Base-by-base conservation (phyloP, 37 sponge, comb jelly and placozoan genomes). In the Spongilla lacustris region DNA sequence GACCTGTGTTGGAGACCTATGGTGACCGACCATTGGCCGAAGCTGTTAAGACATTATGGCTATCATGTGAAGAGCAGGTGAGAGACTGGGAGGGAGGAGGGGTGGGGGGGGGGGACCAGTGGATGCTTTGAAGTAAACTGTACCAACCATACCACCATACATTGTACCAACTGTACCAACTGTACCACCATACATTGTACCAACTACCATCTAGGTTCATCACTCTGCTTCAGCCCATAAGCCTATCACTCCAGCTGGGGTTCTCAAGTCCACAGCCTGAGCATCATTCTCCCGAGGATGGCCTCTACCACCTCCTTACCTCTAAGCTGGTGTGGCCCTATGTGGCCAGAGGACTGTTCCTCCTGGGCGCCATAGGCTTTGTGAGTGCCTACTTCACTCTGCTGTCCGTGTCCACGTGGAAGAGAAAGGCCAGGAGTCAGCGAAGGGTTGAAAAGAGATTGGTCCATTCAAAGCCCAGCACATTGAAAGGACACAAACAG, bases 11-110 rank as follows among this genome's bases (percentile, higher is more conserved):
- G 95, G 95, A 69, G 90, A 22, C 74, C 85, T 36, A 94, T 94
- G 95, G 89, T 88, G 26, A 91, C 89, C 66, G 81, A 83, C 13
- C 92, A 94, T 81, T 94, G 95, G 95, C 95, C 95, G 14, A 69
- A 34, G 33, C 80, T 94, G 11, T 82, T 94, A 23, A 25, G 50
- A 19, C 70, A 74, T 34, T 81, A 74, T 66, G 84, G 81, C 50
- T 82, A 68, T 68, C 22, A 37, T 0, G 80, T 76, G 25, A 75
- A 68, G n/a, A 81, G 77, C 48, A 67, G 83, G 86, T 94, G 17
- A 41, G 27, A 31, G 3, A 22, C 8, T 32, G 34, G 58, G 21
- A 58, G 58, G 21, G 11, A 17, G 1, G 58, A 17, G 19, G 14
- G 58, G 19, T 8, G 11, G 58, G 58, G 58, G 21, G 19, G 58